Base-by-base conservation (phyloP, 2,113 vertebrate species). In the Craseonycteris thonglongyai region DNA sequence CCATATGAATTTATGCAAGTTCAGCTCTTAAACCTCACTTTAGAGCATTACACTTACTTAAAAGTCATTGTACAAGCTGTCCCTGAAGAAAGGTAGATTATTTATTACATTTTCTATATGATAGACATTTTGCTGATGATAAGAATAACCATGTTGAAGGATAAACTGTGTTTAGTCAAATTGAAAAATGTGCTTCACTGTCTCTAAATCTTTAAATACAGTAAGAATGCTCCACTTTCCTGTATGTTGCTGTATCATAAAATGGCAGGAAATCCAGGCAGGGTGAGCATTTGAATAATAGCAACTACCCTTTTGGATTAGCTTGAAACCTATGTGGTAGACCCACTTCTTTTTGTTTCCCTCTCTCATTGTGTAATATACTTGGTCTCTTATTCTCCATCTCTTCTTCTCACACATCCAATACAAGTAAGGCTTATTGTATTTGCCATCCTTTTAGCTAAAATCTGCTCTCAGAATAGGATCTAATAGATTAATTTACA, bases 81-180 rank as follows among this genome's bases (percentile, higher is more conserved):
- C 21, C 35, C 56, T n/a, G 35, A 83, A 96, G 47, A 65, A 82
- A 81, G 49, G 80, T 18, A n/a, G 59, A 84, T 56, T 35, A 40
- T 56, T 30, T 91, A 81, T 94, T 33, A 91, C 3, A 90, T 26
- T 82, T 79, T 56, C 7, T 35, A 42, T 51, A 11, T 86, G 47
- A 63, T 79, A 14, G 24, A 49, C 88, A 88, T 68, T 26, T 51
- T 30, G 51, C 71, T 45, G 42, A 86, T 68, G 28, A 54, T 76
- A 95, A 68, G 14, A 93, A 40, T 84, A 91, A 91, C 45, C 19
- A 90, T 24, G 5, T 86, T 89, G 94, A 42, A 95, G 81, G 79
- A 68, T 66, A 78, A 88, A 95, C 65, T 84, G 1, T 63, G 74
- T 75, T 82, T 90, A 72, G 30, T 75, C 54, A 87, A 66, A 24